Conservation (phyloP, 1,140 invertebrate genomes). For the Glossosoma conforme region DNA sequence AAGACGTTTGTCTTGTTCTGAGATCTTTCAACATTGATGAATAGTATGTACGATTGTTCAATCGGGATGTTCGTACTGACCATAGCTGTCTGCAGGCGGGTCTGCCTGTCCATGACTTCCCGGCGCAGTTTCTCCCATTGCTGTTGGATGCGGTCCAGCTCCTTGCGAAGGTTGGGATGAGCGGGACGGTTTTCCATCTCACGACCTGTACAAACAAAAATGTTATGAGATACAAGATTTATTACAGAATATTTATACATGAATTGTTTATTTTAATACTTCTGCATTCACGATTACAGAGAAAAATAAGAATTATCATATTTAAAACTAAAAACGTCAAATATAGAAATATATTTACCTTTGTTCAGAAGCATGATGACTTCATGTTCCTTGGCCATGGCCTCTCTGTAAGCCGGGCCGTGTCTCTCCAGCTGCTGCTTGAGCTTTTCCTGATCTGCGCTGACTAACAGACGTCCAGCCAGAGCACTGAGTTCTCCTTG, state of each 20-base stretch:
- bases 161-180: slow-evolving; percentile 50
- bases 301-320: too few relatives aligned
- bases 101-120: slow-evolving; percentile 78
- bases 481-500: slow-evolving; percentile 70
- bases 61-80: slow-evolving; percentile 35
- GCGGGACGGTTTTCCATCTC: slow-evolving; percentile 51
- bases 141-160: slow-evolving; percentile 80
- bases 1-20: too few relatives aligned
- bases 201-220: slow-evolving; percentile 39
- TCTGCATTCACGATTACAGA: too few relatives aligned
- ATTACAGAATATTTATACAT: too few relatives aligned
- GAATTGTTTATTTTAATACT: too few relatives aligned
- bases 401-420: slow-evolving; percentile 83
- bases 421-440: slow-evolving; percentile 83
- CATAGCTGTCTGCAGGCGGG: slow-evolving; percentile 79
- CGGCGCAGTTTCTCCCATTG: slow-evolving; percentile 88
- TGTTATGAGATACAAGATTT: too few relatives aligned
- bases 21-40: too few relatives aligned
- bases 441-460: slow-evolving; percentile 76
- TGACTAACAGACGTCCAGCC: slow-evolving; percentile 74
- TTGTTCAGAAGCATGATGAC: slow-evolving; percentile 92
- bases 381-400: slow-evolving; percentile 87
- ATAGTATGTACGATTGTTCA: too few relatives aligned
- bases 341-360: slow-evolving; percentile 51
- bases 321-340: too few relatives aligned